Conservation (phyloP, 2,888 invertebrate genomes). For the Folsomia candida region DNA sequence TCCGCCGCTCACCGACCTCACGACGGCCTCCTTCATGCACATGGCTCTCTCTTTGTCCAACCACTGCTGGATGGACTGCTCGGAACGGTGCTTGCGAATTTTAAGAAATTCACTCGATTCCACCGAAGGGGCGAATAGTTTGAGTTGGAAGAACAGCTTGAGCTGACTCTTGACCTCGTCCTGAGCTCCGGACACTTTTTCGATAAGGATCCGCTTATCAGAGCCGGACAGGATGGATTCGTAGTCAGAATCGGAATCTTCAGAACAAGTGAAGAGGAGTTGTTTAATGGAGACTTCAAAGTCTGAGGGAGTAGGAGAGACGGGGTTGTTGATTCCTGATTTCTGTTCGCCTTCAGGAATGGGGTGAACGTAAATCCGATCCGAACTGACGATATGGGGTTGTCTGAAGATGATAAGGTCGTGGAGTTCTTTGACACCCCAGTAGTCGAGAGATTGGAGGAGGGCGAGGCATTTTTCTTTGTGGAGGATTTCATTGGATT, state of each 20-base stretch:
- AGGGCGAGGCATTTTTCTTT: slow-evolving; percentile 47
- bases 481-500: slow-evolving; percentile 29
- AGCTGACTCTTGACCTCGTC: slow-evolving; percentile 46
- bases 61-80: slow-evolving; percentile 45
- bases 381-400: slow-evolving; percentile 17
- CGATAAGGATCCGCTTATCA: slow-evolving; percentile 44
- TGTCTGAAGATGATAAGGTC: slow-evolving; percentile 44
- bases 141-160: slow-evolving; percentile 46
- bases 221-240: slow-evolving; percentile 36
- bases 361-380: slow-evolving; percentile 45
- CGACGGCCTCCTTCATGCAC: slow-evolving; percentile 50
- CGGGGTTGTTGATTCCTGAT: not conserved
- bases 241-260: slow-evolving; percentile 12
- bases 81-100: slow-evolving; percentile 38
- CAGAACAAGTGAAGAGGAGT: slow-evolving; percentile 31
- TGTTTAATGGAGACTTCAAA: slow-evolving; percentile 49
- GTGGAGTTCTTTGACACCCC: slow-evolving; percentile 46
- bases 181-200: slow-evolving; percentile 34
- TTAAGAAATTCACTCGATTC: slow-evolving; percentile 43
- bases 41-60: slow-evolving; percentile 49
- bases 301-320: too few relatives aligned
- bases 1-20: slow-evolving; percentile 39
- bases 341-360: slow-evolving; percentile 21
- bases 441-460: slow-evolving; percentile 45
- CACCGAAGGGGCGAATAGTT: slow-evolving; percentile 43